Evolutionary conservation across 1,140 invertebrate species (phyloP), one percentile per base, ranked within the genome.

Genomic region (Latrodectus geometricus): DNA sequence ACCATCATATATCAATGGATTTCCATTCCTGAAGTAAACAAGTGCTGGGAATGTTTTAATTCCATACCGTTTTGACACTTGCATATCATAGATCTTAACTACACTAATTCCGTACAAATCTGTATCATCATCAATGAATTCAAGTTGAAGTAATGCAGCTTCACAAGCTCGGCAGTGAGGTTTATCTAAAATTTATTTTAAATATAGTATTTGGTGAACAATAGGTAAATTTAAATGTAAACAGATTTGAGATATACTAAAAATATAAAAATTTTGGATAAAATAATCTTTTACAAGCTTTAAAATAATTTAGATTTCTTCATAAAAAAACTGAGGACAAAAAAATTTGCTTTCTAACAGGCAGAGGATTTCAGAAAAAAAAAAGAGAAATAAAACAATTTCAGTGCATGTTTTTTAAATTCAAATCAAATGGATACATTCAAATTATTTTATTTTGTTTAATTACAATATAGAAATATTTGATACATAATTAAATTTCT

Each of bases 31-130:
- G 91, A 98, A 98, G 90, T 97, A 97, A 4, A 97, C 96, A 88
- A 98, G 93, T 35, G 96, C 97, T 7, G 97, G 97, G 90, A 97
- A 97, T 50, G 96, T 98, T 91, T 97, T 97, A 77, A 98, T 98
- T 52, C 96, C 97, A 92, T 98, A 98, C 87, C 96, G 93, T 83
- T 89, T 90, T 3, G 90, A 89, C 81, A 98, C 90, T 89, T 96
- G 95, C 0, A 95, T 95, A 92, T 98, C 97, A 91, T 97, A 96
- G 89, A 98, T 97, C 91, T 97, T 96, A 0, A 98, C 97, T 94
- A 98, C 94, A 89, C 97, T 96, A 89, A 98, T 98, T 61, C 97
- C 97, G 91, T 96, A 98, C 0, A 96, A 94, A 90, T 98, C 97
- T 90, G 96, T 96, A 90, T 98, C 96, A 90, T 98, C 96, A 90